Evolutionary conservation across 2,797 vertebrate species (phyloP).

Genomic region (Leptoclinus maculatus): DNA sequence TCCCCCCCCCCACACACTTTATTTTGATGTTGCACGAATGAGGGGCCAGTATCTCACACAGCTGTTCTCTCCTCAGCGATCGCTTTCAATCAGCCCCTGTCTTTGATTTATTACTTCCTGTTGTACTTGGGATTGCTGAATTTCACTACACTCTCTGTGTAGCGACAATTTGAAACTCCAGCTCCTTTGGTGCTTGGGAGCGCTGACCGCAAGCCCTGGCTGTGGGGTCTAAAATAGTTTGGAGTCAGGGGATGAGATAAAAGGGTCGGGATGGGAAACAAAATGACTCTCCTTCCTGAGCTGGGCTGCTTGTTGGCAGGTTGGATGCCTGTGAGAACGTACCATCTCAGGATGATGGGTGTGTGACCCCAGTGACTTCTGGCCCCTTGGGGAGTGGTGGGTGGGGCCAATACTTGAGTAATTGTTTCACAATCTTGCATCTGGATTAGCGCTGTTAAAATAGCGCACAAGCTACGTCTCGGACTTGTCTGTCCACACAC

Average conservation of each 20-base stretch:
- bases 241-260: constrained; percentile 50
- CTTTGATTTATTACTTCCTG: constrained; percentile 78
- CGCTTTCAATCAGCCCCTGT: constrained; percentile 51
- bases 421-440: constrained; percentile 30
- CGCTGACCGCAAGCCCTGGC: constrained; percentile 49
- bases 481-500: not conserved
- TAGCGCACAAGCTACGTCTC: not conserved
- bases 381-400: constrained; percentile 23
- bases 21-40: constrained; percentile 46
- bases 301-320: constrained; percentile 35
- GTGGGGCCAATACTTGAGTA: constrained; percentile 13
- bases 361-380: constrained; percentile 2
- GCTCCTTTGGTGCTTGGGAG: constrained; percentile 48
- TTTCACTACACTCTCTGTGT: constrained; percentile 26
- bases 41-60: constrained; percentile 51
- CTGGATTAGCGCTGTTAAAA: constrained; percentile 18
- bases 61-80: constrained; percentile 63
- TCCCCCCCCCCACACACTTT: constrained; percentile 25
- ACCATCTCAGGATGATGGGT: constrained; percentile 1
- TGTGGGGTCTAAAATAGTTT: constrained; percentile 55
- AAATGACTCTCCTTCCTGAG: constrained; percentile 39
- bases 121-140: constrained; percentile 43
- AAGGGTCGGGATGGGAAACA: constrained; percentile 54
- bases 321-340: constrained; percentile 46
- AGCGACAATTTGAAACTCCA: constrained; percentile 18